A percentile compares a stretch with the other conserved stretches of the same genome.
These are phyloP conservation scores for Acleris holmiana DNA, from an alignment of 2,888 invertebrate genomes.

Conservation along the genomic window DNA sequence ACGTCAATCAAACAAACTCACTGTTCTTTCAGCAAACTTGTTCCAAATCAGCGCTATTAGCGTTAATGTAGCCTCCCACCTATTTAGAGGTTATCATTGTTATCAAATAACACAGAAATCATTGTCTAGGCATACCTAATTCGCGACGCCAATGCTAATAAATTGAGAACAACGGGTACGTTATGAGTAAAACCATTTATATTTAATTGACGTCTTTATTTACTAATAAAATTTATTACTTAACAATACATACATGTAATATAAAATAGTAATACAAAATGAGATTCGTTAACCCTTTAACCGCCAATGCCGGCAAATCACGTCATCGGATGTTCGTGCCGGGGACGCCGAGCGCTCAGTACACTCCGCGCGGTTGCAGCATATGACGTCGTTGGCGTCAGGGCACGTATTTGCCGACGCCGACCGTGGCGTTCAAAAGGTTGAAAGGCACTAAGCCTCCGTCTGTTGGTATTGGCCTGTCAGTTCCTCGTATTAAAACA, in stretches of 20 bases:
- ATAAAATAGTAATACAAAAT: background rate
- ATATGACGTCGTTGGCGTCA: no score
- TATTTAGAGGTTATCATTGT: constrained; percentile 1
- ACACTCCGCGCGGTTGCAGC: no score
- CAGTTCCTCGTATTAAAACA: no score
- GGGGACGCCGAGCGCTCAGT: no score
- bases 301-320: no score
- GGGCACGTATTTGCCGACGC: no score
- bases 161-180: constrained; percentile 13
- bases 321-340: no score
- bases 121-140: constrained; percentile 24
- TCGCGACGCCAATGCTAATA: constrained; percentile 15
- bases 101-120: constrained; percentile 12
- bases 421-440: no score
- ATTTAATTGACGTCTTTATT: constrained; percentile 26
- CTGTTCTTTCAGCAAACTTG: no score
- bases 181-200: constrained; percentile 18
- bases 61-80: constrained; percentile 2
- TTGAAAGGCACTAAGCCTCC: no score
- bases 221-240: constrained; percentile 3
- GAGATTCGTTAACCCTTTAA: background rate
- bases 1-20: no score
- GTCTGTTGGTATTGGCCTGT: no score
- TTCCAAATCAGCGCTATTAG: background rate
- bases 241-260: background rate